phyloP scores from a whole-genome alignment of 2,113 vertebrate genomes.

The Ceyx cyanopectus region DNA sequence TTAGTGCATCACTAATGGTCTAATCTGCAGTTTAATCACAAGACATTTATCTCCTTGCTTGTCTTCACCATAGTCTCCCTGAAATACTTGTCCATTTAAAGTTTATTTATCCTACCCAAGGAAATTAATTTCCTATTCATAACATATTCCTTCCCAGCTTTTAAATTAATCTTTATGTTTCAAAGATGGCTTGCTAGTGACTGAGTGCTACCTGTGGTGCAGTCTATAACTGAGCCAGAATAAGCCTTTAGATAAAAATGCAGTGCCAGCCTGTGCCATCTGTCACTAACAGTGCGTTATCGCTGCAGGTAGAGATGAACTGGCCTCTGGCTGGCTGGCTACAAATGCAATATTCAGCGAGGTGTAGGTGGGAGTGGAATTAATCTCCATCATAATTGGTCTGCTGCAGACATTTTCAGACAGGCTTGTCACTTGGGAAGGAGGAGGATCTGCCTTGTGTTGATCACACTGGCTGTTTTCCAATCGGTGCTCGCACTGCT shows the following conservation, averaged over 20 bases:
- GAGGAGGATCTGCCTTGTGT: neutral
- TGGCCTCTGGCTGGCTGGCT: neutral
- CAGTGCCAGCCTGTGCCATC: neutral
- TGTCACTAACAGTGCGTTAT: neutral
- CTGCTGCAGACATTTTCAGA: neutral
- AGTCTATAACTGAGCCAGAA: neutral
- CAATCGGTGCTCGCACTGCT: neutral
- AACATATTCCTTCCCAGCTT: neutral
- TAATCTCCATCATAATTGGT: neutral
- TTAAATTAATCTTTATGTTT: neutral
- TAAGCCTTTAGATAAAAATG: neutral
- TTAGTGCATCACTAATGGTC: slow-evolving; percentile 1
- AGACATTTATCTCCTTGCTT: neutral
- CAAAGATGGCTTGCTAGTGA: neutral
- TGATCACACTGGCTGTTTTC: accelerated
- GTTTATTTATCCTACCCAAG: neutral
- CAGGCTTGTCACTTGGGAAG: neutral
- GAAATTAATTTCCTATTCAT: neutral
- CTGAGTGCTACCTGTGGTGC: accelerated
- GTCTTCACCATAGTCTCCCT: neutral
- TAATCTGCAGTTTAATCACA: slow-evolving; percentile 7
- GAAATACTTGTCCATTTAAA: neutral
- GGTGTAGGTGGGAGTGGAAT: neutral
- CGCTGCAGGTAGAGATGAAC: neutral
- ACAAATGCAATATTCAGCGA: accelerated